These are phyloP conservation scores for Heptranchias perlo DNA, from an alignment of 2,113 vertebrate species.

Conservation along the genomic window DNA sequence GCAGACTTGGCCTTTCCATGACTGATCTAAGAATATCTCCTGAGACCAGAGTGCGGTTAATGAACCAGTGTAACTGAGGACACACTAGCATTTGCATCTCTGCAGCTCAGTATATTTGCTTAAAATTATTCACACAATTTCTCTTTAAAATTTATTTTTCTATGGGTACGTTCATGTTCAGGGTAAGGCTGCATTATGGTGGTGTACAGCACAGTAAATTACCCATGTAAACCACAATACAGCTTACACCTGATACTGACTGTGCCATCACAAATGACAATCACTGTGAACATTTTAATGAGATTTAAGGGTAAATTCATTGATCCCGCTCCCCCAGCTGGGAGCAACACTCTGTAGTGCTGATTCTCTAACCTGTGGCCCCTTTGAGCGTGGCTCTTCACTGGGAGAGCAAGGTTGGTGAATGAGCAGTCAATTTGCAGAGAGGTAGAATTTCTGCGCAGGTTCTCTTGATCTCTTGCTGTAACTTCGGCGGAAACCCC, in stretches of 20 bases:
- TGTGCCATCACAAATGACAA: background rate
- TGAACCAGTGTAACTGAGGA: background rate
- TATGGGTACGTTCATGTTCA: background rate
- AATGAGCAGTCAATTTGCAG: background rate
- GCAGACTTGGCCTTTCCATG: conserved; percentile 14
- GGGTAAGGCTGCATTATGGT: background rate
- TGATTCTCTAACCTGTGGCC: background rate
- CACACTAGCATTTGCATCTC: background rate
- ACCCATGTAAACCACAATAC: background rate
- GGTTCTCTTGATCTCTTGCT: background rate
- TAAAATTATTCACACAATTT: background rate
- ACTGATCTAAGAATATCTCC: conserved; percentile 28
- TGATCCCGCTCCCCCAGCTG: background rate
- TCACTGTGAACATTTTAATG: background rate
- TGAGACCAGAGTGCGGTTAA: background rate
- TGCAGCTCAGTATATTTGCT: background rate
- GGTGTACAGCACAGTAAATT: background rate
- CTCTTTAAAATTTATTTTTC: conserved; percentile 2
- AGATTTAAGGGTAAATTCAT: background rate
- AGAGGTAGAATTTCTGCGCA: background rate
- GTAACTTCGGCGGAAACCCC: background rate
- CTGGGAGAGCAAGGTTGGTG: background rate
- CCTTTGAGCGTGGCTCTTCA: background rate
- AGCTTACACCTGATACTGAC: background rate
- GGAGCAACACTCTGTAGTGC: background rate